phyloP scores from a whole-genome alignment of 1,140 invertebrate genomes.

The Telenomus remus region DNA sequence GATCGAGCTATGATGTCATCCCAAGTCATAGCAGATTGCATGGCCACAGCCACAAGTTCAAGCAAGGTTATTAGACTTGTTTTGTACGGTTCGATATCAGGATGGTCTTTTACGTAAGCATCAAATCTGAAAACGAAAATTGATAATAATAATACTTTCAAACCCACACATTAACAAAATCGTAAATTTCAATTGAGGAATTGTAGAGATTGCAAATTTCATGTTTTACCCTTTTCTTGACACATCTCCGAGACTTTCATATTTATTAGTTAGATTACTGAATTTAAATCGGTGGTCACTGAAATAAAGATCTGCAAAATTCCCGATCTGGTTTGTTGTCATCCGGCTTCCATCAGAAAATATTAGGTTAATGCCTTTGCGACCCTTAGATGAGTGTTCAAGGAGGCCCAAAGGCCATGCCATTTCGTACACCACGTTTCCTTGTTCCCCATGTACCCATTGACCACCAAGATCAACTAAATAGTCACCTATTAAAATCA shows the following conservation, averaged over 20 bases:
- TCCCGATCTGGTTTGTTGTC: slow-evolving; percentile 1
- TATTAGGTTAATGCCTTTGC: background rate
- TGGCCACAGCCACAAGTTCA: slow-evolving; percentile 73
- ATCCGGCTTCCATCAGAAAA: slow-evolving; percentile 15
- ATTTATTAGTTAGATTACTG: background rate
- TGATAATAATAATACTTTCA: too few species aligned
- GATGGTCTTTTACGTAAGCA: slow-evolving; percentile 26
- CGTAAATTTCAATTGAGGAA: too few species aligned
- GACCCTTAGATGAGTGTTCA: slow-evolving; percentile 8
- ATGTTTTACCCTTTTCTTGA: too few species aligned
- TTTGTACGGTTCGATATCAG: slow-evolving; percentile 34
- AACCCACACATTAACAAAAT: too few species aligned
- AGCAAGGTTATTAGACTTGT: slow-evolving; percentile 73
- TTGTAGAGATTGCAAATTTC: too few species aligned
- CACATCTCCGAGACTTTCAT: too few species aligned
- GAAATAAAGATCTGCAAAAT: slow-evolving; percentile 7
- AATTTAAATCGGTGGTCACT: background rate
- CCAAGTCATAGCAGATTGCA: slow-evolving; percentile 77
- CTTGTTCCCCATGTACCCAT: slow-evolving; percentile 87
- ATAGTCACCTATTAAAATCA: slow-evolving; percentile 42
- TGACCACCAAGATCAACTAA: slow-evolving; percentile 86
- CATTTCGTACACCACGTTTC: slow-evolving; percentile 81
- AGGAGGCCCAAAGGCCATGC: slow-evolving; percentile 69
- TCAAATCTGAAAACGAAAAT: too few species aligned
- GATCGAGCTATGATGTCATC: slow-evolving; percentile 77